Evolutionary conservation across 2,113 vertebrate species (phyloP).

Genomic region (Laticauda laticaudata): DNA sequence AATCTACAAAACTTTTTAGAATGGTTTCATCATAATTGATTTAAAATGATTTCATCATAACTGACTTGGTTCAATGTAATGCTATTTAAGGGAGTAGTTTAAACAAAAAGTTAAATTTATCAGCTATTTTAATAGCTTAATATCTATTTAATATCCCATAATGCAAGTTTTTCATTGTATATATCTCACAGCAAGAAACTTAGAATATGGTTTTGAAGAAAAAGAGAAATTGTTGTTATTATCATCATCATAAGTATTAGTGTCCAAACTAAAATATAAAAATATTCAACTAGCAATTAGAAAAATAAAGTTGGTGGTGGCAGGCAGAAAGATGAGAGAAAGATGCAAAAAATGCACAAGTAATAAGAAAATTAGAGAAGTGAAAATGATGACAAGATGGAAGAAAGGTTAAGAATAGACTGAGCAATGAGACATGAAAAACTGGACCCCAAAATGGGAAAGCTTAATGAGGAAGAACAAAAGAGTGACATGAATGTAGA

Average conservation of each 20-base stretch:
- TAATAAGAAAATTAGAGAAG: neutral
- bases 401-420: neutral
- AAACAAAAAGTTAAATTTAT: neutral
- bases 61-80: neutral
- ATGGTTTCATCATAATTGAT: neutral
- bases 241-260: neutral
- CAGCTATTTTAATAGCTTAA: neutral
- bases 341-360: neutral
- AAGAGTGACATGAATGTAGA: neutral
- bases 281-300: neutral
- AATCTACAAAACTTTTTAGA: neutral
- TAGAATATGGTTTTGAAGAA: neutral
- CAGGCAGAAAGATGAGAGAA: neutral
- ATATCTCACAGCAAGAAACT: neutral
- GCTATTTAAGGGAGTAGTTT: neutral
- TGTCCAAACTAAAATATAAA: neutral
- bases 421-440: neutral
- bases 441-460: neutral
- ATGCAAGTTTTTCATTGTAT: neutral
- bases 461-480: neutral
- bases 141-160: neutral
- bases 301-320: neutral
- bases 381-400: neutral
- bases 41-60: neutral
- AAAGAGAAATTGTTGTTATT: neutral